Base-by-base conservation (phyloP, 2,113 vertebrate species). In the Dicerorhinus sumatrensis region DNA sequence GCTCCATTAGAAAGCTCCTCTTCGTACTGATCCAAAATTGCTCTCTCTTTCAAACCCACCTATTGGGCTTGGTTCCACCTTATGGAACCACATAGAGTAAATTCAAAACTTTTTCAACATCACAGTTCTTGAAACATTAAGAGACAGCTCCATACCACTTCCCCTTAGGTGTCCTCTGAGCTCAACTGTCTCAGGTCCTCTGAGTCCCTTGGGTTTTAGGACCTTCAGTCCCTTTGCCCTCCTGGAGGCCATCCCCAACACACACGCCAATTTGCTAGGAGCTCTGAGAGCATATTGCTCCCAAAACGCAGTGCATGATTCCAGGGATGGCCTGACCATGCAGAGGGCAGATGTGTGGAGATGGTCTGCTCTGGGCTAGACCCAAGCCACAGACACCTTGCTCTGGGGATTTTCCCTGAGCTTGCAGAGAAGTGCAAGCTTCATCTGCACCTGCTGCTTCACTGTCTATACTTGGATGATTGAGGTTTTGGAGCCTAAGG, bases 71-170 rank as follows among this genome's bases (percentile, higher is more conserved):
- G 88, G 83, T 93, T 95, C 93, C 60, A 79, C 39, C 39, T 85
- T 79, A 58, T 2, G 62, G 84, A 95, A 86, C 87, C 91, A 89
- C 79, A 85, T 0, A 54, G 36, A 88, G 84, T 42, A n/a, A 46
- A 70, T 31, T 33, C 9, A 62, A 90, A 76, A 82, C 73, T 62
- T 90, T 42, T 51, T 88, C 88, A 84, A 89, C 39, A 67, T 70
- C 20, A 1, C 73, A 62, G 69, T 92, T 96, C 92, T 94, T 91
- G 14, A 93, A 97, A 91, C 72, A 48, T 72, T 42, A 84, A 82
- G 70, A 73, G 62, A 73, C 21, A 80, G 67, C 39, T 72, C 83
- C 54, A 14, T 48, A 39, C 86, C 88, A 88, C 67, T 92, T 94
- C 89, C 89, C 54, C 54, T 94, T 89, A 72, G 54, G 70, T 89